Base-by-base conservation (phyloP, 2,797 vertebrate species). In the Gephyroberyx darwinii region DNA sequence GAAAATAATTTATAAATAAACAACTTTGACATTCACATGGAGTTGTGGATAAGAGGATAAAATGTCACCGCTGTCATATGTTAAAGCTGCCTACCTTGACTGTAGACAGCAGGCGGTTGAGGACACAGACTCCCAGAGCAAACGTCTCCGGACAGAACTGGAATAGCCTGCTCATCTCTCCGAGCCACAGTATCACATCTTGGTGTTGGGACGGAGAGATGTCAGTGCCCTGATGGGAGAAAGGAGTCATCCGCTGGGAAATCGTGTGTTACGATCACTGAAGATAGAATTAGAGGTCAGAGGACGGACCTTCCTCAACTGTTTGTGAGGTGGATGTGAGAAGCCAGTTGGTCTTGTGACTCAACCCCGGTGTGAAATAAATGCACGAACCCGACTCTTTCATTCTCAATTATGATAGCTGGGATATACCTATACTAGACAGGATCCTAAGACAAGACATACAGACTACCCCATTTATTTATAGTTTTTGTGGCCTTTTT, bases 141-240 rank as follows among this genome's bases (percentile, higher is more conserved):
- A 93, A 94, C 0, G 87, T 95, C 88, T 93, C 90, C 0, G 91
- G 87, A 62, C 89, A 92, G 84, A 96, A 95, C 12, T 77, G 74
- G 74, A 96, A 95, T 13, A 58, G 43, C 1, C 89, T 70, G 76
- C 78, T 93, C 81, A 92, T 91, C 65, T 94, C 89, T 51, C 85
- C 86, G 10, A 96, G 77, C 93, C 94, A 93, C 37, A 92, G 30
- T 72, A 95, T 87, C 0, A 78, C 89, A 63, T 94, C 91, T 71
- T 92, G 87, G 68, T 94, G 91, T 62, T 93, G 84, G 0, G 22
- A 71, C 0, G 86, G 88, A 60, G 94, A 91, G 72, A 93, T 91
- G 87, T 94, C 93, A 71, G 92, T 86, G 19, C 94, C 95, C 94
- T 94, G 86, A 26, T 60, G 0, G 43, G 39, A 30, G 30, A 65